Evolutionary conservation across 2,113 vertebrate species (phyloP).

Genomic region (Onychostoma macrolepis): DNA sequence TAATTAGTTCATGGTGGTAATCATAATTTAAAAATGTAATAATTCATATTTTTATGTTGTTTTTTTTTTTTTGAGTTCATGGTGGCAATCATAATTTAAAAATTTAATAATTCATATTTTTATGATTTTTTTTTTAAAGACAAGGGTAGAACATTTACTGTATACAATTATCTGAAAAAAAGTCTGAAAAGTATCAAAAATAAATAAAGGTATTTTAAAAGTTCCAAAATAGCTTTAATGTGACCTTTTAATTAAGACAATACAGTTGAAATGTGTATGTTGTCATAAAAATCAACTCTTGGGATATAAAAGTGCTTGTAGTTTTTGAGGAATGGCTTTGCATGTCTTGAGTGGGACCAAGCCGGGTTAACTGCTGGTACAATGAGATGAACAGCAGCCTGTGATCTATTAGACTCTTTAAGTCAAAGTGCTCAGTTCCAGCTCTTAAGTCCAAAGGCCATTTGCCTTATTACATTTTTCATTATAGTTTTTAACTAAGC

Average conservation of each 20-base stretch:
- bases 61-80: no score
- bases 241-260: background rate
- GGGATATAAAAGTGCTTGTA: background rate
- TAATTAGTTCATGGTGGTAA: background rate
- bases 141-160: background rate
- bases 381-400: background rate
- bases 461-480: slow-evolving; percentile 13
- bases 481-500: slow-evolving; percentile 3
- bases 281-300: background rate
- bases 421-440: background rate
- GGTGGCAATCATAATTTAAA: no score
- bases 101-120: background rate
- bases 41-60: background rate
- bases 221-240: background rate
- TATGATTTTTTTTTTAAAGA: no score
- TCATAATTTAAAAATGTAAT: background rate
- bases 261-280: background rate
- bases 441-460: slow-evolving; percentile 5
- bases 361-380: background rate
- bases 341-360: background rate
- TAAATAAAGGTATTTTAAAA: background rate
- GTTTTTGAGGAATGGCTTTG: background rate
- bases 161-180: background rate
- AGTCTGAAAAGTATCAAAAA: background rate
- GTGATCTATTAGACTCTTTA: slow-evolving; percentile 6